These are phyloP conservation scores for Kryphioiulus occultus DNA, from an alignment of 2,888 invertebrate species.

Conservation along the genomic window DNA sequence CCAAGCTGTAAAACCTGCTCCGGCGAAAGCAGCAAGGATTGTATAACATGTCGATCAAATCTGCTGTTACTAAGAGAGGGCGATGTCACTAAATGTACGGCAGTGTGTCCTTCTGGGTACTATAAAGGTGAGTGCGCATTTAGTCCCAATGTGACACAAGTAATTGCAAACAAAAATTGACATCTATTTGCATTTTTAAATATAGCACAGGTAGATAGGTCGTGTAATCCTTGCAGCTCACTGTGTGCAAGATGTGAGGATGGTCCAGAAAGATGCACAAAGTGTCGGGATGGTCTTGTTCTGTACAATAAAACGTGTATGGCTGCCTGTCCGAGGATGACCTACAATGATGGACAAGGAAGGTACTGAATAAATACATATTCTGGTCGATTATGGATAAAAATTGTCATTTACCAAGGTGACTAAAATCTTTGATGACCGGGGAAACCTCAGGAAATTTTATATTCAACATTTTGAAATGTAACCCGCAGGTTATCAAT, in stretches of 20 bases:
- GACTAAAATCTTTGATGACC: too few species aligned
- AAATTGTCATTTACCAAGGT: too few species aligned
- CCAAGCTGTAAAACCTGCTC: constrained; percentile 73
- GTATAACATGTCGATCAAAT: constrained; percentile 61
- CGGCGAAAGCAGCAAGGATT: constrained; percentile 61
- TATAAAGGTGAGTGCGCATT: constrained; percentile 53
- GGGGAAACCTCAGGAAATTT: too few species aligned
- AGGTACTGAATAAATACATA: constrained; percentile 64
- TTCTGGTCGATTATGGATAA: neutral
- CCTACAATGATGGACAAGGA: constrained; percentile 87
- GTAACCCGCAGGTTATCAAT: too few species aligned
- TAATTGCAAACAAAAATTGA: neutral
- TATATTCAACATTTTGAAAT: too few species aligned
- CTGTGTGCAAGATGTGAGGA: constrained; percentile 87
- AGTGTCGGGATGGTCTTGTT: constrained; percentile 86
- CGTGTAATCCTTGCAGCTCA: constrained; percentile 82
- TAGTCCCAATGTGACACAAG: neutral
- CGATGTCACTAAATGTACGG: constrained; percentile 54
- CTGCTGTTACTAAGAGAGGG: constrained; percentile 68
- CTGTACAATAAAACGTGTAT: constrained; percentile 82
- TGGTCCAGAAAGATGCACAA: constrained; percentile 81
- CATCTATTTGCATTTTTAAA: constrained; percentile 45
- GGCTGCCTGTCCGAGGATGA: constrained; percentile 81
- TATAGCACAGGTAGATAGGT: constrained; percentile 66
- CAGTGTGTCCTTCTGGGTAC: constrained; percentile 55